Evolutionary conservation across 2,888 invertebrate species (phyloP).

Genomic region (Ochropleura plecta): DNA sequence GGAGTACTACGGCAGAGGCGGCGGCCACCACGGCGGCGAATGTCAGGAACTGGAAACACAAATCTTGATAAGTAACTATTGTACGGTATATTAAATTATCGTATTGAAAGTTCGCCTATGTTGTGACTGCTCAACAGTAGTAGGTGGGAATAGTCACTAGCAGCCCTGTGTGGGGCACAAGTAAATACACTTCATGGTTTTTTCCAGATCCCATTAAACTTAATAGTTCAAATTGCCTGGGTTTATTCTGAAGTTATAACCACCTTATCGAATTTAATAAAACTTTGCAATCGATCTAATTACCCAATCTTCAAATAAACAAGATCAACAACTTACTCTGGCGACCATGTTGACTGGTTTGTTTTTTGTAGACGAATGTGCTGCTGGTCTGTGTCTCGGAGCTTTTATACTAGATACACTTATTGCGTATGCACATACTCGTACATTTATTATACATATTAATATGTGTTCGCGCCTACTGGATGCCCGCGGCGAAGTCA

Average conservation of each 20-base stretch:
- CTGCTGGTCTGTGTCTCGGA: conserved; percentile 60
- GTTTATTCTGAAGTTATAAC: background rate
- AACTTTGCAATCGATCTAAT: conserved; percentile 11
- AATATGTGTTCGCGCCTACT: conserved; percentile 54
- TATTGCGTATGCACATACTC: conserved; percentile 64
- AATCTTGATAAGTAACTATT: conserved; percentile 8
- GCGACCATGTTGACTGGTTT: conserved; percentile 84
- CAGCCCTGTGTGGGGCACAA: background rate
- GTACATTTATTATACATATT: conserved; percentile 51
- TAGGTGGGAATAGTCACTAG: background rate
- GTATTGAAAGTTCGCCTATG: background rate
- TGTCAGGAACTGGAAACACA: conserved; percentile 59
- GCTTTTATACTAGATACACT: conserved; percentile 79
- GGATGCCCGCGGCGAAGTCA: conserved; percentile 64
- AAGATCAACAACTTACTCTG: conserved; percentile 79
- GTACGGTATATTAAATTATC: too few species aligned
- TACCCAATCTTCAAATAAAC: conserved; percentile 10
- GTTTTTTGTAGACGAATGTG: conserved; percentile 79
- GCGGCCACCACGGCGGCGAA: conserved; percentile 73
- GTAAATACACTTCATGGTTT: background rate
- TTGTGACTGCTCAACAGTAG: background rate
- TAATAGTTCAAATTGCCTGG: background rate
- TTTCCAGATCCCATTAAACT: background rate
- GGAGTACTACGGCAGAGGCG: conserved; percentile 75
- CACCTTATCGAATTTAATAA: conserved; percentile 6